Evolutionary conservation across 2,797 vertebrate genomes (phyloP), one percentile per base, ranked within the genome.

Genomic region (Sparidentex hasta): DNA sequence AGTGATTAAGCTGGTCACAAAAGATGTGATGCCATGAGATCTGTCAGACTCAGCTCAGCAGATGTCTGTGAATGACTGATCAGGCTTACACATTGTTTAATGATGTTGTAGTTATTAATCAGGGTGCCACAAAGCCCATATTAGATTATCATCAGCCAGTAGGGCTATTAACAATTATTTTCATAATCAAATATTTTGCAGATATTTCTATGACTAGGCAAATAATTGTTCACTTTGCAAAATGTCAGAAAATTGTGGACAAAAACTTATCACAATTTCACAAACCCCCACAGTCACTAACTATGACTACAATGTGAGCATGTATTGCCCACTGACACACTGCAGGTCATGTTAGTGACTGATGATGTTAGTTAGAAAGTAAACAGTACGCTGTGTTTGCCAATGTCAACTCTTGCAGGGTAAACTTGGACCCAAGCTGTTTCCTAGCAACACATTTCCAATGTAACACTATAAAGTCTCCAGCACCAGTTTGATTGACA

Each of bases 381-480:
- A 85, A 82, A 86, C 70, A 74, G 29, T 33, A 46, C 54, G 52
- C 76, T n/a, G 46, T 76, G 64, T 80, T 76, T 83, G 76, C 61
- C 21, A 71, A 61, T 63, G 70, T 77, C 65, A 82, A 71, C 74
- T 52, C 65, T 16, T 46, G 58, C 67, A 76, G 74, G 75, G 66
- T 69, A 75, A 84, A 87, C 70, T 52, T 74, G 44, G 54, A 72
- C 59, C 38, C 29, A 76, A 73, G 70, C 51, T 50, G 88, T 90
- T 83, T 78, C 83, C 76, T 85, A 88, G 82, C 88, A 88, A 88
- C 87, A 20, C 7, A 66, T 64, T 65, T 78, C 63, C 50, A 66
- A 67, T 51, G 17, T 62, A 65, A 69, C 5, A 58, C 62, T 62
- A 66, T 62, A 66, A 13, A 70, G 50, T 78, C 63, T 65, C 25